phyloP scores from a whole-genome alignment of 2,113 vertebrate species.

The Clarias gariepinus region DNA sequence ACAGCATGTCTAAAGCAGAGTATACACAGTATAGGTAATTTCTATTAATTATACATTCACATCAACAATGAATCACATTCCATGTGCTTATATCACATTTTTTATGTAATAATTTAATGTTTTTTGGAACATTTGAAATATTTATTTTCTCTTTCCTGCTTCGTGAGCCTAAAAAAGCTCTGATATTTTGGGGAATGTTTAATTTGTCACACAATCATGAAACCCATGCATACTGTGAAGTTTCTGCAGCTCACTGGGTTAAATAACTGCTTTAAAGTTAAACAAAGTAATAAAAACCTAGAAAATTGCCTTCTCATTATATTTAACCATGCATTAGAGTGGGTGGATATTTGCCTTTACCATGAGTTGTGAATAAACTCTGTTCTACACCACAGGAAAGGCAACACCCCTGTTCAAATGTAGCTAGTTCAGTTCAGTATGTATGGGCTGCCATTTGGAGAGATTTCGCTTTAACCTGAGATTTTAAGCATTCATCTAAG shows the following conservation, averaged over 20 bases:
- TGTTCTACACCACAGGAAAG: conserved; percentile 7
- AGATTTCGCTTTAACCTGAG: neutral
- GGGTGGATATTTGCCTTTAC: neutral
- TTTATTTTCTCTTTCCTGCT: neutral
- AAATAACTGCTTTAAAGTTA: conserved; percentile 46
- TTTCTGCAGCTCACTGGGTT: conserved; percentile 33
- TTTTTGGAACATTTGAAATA: conserved; percentile 35
- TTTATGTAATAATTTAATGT: conserved; percentile 24
- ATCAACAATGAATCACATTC: neutral
- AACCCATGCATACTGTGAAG: conserved; percentile 9
- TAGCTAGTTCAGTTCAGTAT: neutral
- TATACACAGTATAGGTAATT: conserved; percentile 1
- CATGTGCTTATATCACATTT: conserved; percentile 27
- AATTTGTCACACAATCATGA: conserved; percentile 36
- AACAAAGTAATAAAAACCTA: conserved; percentile 38
- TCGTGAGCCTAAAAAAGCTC: conserved; percentile 16
- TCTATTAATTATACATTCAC: neutral
- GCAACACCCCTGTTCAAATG: conserved; percentile 5
- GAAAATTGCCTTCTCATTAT: conserved; percentile 23
- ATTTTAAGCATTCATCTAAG: too few species aligned
- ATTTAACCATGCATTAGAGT: conserved; percentile 29
- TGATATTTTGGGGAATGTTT: conserved; percentile 37
- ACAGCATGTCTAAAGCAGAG: neutral
- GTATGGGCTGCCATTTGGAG: neutral
- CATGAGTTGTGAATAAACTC: neutral